Evolutionary conservation across 2,888 invertebrate genomes (phyloP).

Genomic region (Bruchidius siliquastri): DNA sequence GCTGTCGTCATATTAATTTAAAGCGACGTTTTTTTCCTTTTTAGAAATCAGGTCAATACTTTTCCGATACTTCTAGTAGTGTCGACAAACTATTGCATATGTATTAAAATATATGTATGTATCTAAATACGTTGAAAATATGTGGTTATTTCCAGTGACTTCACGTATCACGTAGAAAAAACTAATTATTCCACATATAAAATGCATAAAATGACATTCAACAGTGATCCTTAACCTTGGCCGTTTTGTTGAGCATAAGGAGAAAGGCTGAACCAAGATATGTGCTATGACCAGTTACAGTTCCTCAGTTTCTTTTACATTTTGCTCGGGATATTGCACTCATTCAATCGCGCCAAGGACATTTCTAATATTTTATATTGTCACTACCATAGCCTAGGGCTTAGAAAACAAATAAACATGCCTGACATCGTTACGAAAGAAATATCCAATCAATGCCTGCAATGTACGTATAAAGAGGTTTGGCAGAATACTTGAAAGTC

Average conservation of each 20-base stretch:
- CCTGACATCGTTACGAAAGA: no score
- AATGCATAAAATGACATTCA: not conserved
- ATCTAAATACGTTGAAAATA: not conserved
- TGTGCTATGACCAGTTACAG: not conserved
- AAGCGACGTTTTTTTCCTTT: not conserved
- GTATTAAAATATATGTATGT: not conserved
- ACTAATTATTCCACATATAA: not conserved
- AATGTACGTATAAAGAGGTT: no score
- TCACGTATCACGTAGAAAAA: not conserved
- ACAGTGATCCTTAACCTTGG: not conserved
- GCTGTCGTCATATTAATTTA: not conserved
- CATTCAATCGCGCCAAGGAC: not conserved
- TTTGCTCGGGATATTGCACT: not conserved
- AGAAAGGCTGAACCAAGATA: not conserved
- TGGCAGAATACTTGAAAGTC: no score
- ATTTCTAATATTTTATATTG: no score
- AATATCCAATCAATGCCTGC: no score
- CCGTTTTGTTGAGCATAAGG: not conserved
- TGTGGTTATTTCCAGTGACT: not conserved
- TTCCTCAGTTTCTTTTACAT: not conserved
- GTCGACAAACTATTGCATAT: not conserved
- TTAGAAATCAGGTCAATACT: not conserved
- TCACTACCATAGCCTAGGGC: no score
- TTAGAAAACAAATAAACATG: no score
- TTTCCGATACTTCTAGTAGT: not conserved